Evolutionary conservation across 2,888 invertebrate species (phyloP).

Genomic region (Conchocele bisecta): DNA sequence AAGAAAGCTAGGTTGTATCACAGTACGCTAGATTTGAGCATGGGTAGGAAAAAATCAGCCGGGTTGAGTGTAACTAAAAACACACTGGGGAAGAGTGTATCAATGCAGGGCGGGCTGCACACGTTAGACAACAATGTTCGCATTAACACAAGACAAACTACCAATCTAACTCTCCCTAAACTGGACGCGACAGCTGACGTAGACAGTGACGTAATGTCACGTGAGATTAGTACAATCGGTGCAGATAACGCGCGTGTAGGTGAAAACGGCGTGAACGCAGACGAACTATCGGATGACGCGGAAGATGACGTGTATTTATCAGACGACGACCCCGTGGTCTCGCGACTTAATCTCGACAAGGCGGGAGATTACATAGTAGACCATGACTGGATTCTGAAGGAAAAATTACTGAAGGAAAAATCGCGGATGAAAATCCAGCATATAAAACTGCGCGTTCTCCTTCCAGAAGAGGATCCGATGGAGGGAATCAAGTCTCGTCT

Average conservation of each 20-base stretch:
- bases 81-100: slow-evolving; percentile 61
- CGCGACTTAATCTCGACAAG: slow-evolving; percentile 61
- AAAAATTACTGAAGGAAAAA: slow-evolving; percentile 62
- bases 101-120: slow-evolving; percentile 52
- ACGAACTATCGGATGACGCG: slow-evolving; percentile 34
- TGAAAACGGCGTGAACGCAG: slow-evolving; percentile 21
- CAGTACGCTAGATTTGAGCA: slow-evolving; percentile 48
- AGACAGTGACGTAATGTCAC: slow-evolving; percentile 34
- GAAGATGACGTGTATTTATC: slow-evolving; percentile 59
- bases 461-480: slow-evolving; percentile 74
- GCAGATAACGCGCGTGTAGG: slow-evolving; percentile 7
- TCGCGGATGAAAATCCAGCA: slow-evolving; percentile 61
- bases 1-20: slow-evolving; percentile 47
- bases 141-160: not conserved
- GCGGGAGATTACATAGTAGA: slow-evolving; percentile 73
- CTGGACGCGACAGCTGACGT: slow-evolving; percentile 61
- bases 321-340: slow-evolving; percentile 62
- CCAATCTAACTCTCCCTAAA: slow-evolving; percentile 51
- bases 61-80: slow-evolving; percentile 33
- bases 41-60: slow-evolving; percentile 5
- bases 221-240: slow-evolving; percentile 55
- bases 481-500: slow-evolving; percentile 69
- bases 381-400: slow-evolving; percentile 75
- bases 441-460: slow-evolving; percentile 67
- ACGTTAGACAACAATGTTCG: slow-evolving; percentile 20